Conservation (phyloP, 2,113 vertebrate species). For the Plectropomus leopardus region DNA sequence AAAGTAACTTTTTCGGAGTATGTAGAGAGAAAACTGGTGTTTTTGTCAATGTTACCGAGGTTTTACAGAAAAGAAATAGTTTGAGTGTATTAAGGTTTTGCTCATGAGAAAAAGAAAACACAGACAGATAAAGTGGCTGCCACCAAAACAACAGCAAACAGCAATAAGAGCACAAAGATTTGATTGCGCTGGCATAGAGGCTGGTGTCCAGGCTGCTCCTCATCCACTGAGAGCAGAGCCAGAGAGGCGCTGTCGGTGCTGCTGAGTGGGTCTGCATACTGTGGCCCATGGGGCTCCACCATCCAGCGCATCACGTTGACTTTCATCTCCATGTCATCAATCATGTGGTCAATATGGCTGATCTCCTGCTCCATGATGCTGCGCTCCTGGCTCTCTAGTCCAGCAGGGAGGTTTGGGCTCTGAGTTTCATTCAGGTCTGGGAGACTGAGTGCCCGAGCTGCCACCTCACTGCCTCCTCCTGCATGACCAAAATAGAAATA, state of each 20-base stretch:
- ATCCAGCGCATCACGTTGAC: conserved; percentile 82
- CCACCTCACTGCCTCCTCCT: conserved; percentile 78
- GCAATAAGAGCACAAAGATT: conserved; percentile 57
- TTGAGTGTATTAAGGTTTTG: conserved; percentile 24
- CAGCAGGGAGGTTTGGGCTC: conserved; percentile 30
- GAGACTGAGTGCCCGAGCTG: conserved; percentile 81
- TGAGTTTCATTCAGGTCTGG: conserved; percentile 68
- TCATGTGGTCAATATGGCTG: conserved; percentile 72
- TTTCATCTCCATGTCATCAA: conserved; percentile 85
- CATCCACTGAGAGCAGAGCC: conserved; percentile 75
- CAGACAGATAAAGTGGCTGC: conserved; percentile 72
- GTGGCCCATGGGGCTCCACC: conserved; percentile 72
- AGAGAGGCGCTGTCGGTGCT: conserved; percentile 78
- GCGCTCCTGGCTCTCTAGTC: conserved; percentile 76
- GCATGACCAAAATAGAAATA: neutral
- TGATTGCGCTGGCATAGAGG: conserved; percentile 53
- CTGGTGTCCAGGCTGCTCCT: conserved; percentile 65
- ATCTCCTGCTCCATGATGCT: conserved; percentile 78
- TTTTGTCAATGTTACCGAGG: conserved; percentile 6
- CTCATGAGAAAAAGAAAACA: conserved; percentile 73
- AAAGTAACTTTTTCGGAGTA: neutral
- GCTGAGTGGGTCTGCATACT: conserved; percentile 76
- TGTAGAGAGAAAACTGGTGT: conserved; percentile 18
- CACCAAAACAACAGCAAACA: conserved; percentile 55
- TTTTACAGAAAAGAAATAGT: conserved; percentile 17